phyloP scores from a whole-genome alignment of 2,888 invertebrate species.

The Tenthredo notha region DNA sequence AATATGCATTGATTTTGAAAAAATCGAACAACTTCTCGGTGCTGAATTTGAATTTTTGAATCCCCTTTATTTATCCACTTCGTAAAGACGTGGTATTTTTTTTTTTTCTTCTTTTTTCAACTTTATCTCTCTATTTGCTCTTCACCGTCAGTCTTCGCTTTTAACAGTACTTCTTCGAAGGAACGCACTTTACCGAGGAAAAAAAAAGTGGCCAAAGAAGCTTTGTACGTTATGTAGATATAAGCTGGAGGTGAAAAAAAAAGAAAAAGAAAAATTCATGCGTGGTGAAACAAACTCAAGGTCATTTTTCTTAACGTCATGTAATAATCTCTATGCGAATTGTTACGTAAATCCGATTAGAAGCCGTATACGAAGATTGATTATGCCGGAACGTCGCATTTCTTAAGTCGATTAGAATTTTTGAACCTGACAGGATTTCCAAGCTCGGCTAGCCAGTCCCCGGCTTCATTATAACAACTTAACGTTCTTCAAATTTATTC shows the following conservation, averaged over 20 bases:
- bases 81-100: neutral
- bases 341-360: conserved; percentile 47
- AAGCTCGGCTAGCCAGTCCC: neutral
- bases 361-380: conserved; percentile 41
- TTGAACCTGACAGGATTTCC: conserved; percentile 1
- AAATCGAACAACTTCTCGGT: neutral
- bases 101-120: neutral
- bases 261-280: neutral
- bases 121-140: neutral
- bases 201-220: neutral
- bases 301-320: neutral
- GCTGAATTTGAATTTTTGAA: neutral
- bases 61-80: neutral
- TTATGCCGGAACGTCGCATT: neutral
- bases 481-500: neutral
- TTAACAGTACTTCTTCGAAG: neutral
- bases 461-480: neutral
- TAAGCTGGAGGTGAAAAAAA: too few relatives aligned
- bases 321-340: conserved; percentile 40
- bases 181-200: neutral
- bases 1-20: neutral
- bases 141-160: neutral
- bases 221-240: neutral
- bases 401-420: conserved; percentile 37
- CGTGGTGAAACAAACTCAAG: conserved; percentile 11